These are phyloP conservation scores for Tauraco erythrolophus DNA, from an alignment of 2,113 vertebrate genomes.

Conservation along the genomic window DNA sequence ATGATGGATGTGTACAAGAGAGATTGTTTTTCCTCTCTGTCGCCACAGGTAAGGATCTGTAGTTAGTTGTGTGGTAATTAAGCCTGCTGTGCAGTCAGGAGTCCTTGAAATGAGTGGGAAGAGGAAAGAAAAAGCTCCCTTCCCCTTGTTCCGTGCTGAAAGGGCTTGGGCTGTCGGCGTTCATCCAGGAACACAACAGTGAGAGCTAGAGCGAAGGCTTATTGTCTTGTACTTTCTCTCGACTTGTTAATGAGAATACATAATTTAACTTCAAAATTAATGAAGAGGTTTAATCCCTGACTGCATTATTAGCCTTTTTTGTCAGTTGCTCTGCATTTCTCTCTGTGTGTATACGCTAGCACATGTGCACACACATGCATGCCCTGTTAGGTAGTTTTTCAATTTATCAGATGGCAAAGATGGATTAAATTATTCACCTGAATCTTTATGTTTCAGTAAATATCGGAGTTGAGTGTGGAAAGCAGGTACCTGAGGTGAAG, in stretches of 20 bases:
- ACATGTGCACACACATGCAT: fast-evolving
- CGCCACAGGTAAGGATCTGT: neutral
- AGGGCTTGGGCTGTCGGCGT: neutral
- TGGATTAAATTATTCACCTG: neutral
- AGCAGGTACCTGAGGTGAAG: neutral
- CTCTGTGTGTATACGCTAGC: neutral
- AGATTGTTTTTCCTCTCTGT: neutral
- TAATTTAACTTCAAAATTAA: neutral
- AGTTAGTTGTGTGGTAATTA: neutral
- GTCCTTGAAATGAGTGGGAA: neutral
- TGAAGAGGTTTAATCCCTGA: neutral
- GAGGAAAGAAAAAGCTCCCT: neutral
- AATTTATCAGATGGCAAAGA: neutral
- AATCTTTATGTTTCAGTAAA: neutral
- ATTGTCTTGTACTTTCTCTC: neutral
- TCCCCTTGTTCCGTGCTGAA: neutral
- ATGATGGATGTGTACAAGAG: neutral
- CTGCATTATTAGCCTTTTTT: neutral
- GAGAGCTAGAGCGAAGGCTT: neutral
- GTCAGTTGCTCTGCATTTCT: neutral
- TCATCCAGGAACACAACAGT: neutral
- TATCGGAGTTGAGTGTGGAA: neutral
- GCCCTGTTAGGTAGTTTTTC: neutral
- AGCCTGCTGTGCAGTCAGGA: neutral
- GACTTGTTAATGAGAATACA: neutral